These are phyloP conservation scores for Eupithecia insigniata DNA, from an alignment of 2,888 invertebrate species.

Conservation along the genomic window DNA sequence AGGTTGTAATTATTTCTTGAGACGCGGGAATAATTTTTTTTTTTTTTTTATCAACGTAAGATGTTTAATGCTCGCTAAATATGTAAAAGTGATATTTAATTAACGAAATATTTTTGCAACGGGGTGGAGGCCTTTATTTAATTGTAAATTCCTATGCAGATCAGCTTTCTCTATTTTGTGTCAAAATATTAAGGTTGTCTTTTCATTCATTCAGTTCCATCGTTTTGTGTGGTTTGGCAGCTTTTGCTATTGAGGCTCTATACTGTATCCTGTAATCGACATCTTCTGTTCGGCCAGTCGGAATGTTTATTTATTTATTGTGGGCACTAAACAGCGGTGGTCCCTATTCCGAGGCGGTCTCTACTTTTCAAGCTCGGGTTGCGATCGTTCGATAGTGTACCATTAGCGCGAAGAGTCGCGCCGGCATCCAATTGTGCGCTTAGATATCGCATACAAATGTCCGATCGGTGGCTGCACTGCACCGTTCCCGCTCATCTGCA, in stretches of 20 bases:
- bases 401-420: slow-evolving; percentile 83
- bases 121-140: not conserved
- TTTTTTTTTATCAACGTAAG: slow-evolving; percentile 16
- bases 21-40: slow-evolving; percentile 12
- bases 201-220: slow-evolving; percentile 22
- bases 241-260: slow-evolving; percentile 33
- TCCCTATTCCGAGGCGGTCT: slow-evolving; percentile 76
- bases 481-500: slow-evolving; percentile 75
- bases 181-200: not conserved
- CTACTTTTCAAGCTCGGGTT: slow-evolving; percentile 72
- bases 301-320: slow-evolving; percentile 76
- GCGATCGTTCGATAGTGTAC: slow-evolving; percentile 82
- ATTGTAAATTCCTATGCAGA: not conserved
- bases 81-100: slow-evolving; percentile 19
- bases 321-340: slow-evolving; percentile 72
- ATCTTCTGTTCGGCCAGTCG: slow-evolving; percentile 46
- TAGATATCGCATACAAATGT: slow-evolving; percentile 84
- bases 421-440: slow-evolving; percentile 83
- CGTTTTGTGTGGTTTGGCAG: slow-evolving; percentile 20
- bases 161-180: not conserved
- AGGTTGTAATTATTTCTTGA: slow-evolving; percentile 25
- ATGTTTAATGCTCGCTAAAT: slow-evolving; percentile 13
- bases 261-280: slow-evolving; percentile 39
- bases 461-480: slow-evolving; percentile 68
- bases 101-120: not conserved